Base-by-base conservation (phyloP, 2,113 vertebrate genomes). In the Nothobranchius furzeri region DNA sequence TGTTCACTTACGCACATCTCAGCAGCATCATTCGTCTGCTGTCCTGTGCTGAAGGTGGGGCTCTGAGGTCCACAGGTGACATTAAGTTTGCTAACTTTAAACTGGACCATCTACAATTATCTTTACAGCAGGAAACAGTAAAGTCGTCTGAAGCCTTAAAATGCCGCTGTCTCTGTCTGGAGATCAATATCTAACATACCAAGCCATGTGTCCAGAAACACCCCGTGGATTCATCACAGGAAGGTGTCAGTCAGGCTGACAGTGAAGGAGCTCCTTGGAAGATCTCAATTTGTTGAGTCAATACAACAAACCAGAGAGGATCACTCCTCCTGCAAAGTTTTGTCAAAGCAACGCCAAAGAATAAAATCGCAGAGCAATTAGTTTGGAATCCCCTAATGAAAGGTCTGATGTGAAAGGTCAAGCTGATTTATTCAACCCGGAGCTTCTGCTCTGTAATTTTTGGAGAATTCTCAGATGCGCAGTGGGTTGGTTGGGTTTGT, bases 71-170 rank as follows among this genome's bases (percentile, higher is more conserved):
- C 17, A 45, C 17, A 71, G 75, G 60, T 85, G 80, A 81, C 68
- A 73, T 20, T 7, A 73, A 60, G 68, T 82, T n/a, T 77, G 79
- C 75, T 83, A 81, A 79, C 45, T 50, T 81, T 72, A 60, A 58
- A 70, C 76, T 72, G 17, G 3, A 79, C 70, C 76, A 73, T 86
- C 72, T 75, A 48, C 82, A 86, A 89, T 90, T 88, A 86, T 81
- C 76, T 91, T 90, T 86, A 84, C 83, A 76, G 83, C 87, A 90
- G 88, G 90, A 91, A 91, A 83, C 76, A 43, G 37, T 40, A 40
- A 40, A 40, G 37, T 40, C 4, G 37, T 40, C 37, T 40, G 37
- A 40, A 40, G 57, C 63, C 65, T 60, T 7, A 58, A 52, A 14
- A 75, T 36, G 52, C 24, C 42, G 37, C 47, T 47, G 45, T 75